phyloP scores from a whole-genome alignment of 2,888 invertebrate genomes.

The Meloe dianella region DNA sequence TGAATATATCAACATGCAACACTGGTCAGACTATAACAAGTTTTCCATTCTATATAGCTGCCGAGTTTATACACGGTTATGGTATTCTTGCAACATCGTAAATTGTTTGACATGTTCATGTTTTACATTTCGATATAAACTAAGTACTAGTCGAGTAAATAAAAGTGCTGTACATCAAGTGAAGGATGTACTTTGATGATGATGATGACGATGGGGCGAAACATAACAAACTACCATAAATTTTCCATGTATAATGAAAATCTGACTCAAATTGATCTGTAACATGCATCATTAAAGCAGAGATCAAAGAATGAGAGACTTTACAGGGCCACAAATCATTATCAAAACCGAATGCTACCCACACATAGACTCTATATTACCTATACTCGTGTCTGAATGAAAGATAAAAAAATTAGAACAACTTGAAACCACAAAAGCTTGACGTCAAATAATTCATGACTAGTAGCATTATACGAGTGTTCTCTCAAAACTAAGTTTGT shows the following conservation, averaged over 20 bases:
- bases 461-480: no score
- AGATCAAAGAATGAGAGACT: not conserved
- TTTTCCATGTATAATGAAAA: not conserved
- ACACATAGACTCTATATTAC: not conserved
- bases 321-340: not conserved
- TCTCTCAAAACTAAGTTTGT: no score
- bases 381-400: no score
- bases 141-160: not conserved
- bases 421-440: no score
- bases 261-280: not conserved
- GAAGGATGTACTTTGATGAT: not conserved
- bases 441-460: no score
- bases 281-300: not conserved
- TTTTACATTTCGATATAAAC: conserved; percentile 6
- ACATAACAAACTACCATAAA: not conserved
- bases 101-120: conserved; percentile 9
- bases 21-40: conserved; percentile 10
- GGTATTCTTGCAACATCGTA: conserved; percentile 30
- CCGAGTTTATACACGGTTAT: conserved; percentile 19
- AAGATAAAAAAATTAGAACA: no score
- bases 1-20: conserved; percentile 15
- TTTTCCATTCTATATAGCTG: conserved; percentile 8
- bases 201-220: not conserved
- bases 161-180: not conserved
- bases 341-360: not conserved